phyloP scores from a whole-genome alignment of 2,888 invertebrate species.

The Caenorhabditis wallacei region DNA sequence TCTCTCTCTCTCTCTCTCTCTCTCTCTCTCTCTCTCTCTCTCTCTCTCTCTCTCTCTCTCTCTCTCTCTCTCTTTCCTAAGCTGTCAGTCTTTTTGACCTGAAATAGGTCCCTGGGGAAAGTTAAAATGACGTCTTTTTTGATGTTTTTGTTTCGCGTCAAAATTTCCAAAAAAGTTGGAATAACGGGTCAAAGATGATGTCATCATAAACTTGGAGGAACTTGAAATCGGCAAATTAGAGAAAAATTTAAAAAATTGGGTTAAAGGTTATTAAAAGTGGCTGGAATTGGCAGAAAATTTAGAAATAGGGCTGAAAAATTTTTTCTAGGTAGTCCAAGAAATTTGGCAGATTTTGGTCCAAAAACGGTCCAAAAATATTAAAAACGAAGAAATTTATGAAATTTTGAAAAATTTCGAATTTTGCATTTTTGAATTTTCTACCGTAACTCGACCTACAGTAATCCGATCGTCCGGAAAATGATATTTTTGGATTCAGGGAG shows the following conservation, averaged over 20 bases:
- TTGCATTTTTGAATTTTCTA: neutral
- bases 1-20: no score
- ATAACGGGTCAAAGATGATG: conserved; percentile 30
- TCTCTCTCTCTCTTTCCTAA: no score
- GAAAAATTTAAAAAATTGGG: no score
- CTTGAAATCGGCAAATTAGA: no score
- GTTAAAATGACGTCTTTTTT: conserved; percentile 30
- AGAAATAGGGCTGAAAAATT: no score
- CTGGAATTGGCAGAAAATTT: no score
- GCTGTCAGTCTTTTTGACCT: conserved; percentile 49
- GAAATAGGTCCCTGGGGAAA: neutral
- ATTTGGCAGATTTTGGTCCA: neutral
- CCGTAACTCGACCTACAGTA: neutral
- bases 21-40: no score
- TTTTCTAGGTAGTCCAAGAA: neutral
- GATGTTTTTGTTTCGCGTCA: conserved; percentile 17
- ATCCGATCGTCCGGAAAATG: neutral
- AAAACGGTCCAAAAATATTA: neutral
- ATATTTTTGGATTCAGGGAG: neutral
- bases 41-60: no score
- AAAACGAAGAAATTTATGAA: neutral
- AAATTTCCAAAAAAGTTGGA: no score
- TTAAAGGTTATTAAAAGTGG: no score
- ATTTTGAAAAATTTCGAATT: neutral
- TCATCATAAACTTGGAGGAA: conserved; percentile 1